Evolutionary conservation across 64 coral and sea anemone genomes (phyloP).

Genomic region (Dendronephthya gigantea): DNA sequence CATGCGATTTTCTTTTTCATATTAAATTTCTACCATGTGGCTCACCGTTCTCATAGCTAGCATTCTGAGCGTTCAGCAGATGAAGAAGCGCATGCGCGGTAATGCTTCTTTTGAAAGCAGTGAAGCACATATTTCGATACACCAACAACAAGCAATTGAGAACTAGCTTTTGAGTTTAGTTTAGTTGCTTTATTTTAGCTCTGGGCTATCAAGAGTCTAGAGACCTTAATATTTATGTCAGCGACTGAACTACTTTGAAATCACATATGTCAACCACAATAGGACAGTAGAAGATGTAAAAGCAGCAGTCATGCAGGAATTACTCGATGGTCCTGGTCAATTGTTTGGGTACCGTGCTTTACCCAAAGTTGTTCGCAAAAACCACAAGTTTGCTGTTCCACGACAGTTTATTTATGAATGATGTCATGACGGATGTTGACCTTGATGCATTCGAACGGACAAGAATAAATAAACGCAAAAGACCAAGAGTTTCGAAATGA

Average conservation of each 20-base stretch:
- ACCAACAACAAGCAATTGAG: too few species aligned
- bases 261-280: conserved; percentile 12
- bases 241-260: conserved; percentile 19
- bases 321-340: not conserved
- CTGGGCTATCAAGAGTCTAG: too few species aligned
- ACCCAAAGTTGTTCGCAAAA: conserved; percentile 2
- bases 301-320: not conserved
- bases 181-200: too few species aligned
- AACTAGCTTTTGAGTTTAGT: too few species aligned
- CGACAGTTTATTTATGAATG: conserved; percentile 12
- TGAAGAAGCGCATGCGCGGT: too few species aligned
- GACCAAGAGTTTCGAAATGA: not conserved
- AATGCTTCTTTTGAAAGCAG: too few species aligned
- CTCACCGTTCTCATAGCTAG: too few species aligned
- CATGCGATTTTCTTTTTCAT: too few species aligned
- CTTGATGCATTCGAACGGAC: not conserved
- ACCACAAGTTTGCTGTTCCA: conserved; percentile 10
- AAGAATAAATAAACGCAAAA: conserved; percentile 20
- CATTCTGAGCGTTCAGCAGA: too few species aligned
- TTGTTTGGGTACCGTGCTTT: conserved; percentile 15
- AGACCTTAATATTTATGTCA: too few species aligned
- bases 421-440: conserved; percentile 13
- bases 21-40: too few species aligned
- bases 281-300: conserved; percentile 12
- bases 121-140: too few species aligned